phyloP scores from a whole-genome alignment of 2,797 vertebrate species.

The Urophycis tenuis region DNA sequence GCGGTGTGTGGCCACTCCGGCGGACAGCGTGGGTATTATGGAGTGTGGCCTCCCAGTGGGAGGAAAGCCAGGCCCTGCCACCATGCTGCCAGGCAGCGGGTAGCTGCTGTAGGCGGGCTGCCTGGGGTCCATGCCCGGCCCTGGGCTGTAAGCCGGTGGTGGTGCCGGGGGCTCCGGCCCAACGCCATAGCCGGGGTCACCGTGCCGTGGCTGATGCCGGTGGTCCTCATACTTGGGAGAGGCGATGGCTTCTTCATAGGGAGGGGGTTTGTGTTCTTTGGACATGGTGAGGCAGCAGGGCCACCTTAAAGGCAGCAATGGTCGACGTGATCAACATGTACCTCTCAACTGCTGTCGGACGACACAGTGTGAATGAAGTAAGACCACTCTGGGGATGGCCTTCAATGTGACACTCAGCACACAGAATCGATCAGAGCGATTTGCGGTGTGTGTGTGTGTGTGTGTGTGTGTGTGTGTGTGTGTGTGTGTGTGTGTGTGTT shows the following conservation, averaged over 20 bases:
- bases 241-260: slow-evolving; percentile 79
- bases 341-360: not conserved
- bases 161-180: slow-evolving; percentile 32
- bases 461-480: slow-evolving; percentile 2
- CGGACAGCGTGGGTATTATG: slow-evolving; percentile 58
- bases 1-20: slow-evolving; percentile 43
- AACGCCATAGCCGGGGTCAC: slow-evolving; percentile 15
- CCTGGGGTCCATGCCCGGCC: slow-evolving; percentile 39
- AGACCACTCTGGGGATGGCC: not conserved
- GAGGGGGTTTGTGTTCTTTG: slow-evolving; percentile 73
- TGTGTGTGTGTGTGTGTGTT: slow-evolving; percentile 1
- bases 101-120: slow-evolving; percentile 62
- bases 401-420: not conserved
- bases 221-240: slow-evolving; percentile 55
- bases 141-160: slow-evolving; percentile 60
- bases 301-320: slow-evolving; percentile 18
- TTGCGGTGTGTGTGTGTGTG: not conserved
- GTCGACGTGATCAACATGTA: not conserved
- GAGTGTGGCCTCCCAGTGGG: slow-evolving; percentile 41
- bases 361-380: not conserved
- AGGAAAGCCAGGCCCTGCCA: slow-evolving; percentile 52
- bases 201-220: slow-evolving; percentile 45
- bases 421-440: not conserved
- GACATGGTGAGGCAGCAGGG: slow-evolving; percentile 60
- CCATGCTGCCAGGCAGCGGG: slow-evolving; percentile 16